phyloP scores from a whole-genome alignment of 2,113 vertebrate species.

The Anthoscopus minutus region DNA sequence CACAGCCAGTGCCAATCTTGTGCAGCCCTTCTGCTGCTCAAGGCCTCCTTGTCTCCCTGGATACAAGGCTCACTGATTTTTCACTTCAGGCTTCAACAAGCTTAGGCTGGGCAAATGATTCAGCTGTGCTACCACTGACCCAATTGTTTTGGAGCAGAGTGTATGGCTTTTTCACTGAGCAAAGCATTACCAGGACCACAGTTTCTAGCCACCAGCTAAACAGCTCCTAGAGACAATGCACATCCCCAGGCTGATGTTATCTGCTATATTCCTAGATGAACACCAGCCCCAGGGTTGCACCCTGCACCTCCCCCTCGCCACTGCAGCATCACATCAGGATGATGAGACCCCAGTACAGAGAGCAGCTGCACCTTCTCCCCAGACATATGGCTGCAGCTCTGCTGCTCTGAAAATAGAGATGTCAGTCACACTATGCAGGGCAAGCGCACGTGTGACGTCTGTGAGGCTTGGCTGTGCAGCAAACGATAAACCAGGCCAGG shows the following conservation, averaged over 20 bases:
- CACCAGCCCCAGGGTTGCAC: not conserved
- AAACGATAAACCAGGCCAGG: not conserved
- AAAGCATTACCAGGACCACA: not conserved
- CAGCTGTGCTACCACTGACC: not conserved
- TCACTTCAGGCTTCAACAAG: not conserved
- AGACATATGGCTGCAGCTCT: not conserved
- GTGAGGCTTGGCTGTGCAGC: not conserved
- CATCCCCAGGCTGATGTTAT: not conserved
- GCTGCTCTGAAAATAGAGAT: slow-evolving; percentile 27
- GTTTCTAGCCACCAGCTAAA: not conserved
- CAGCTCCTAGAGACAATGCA: not conserved
- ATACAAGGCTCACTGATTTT: not conserved
- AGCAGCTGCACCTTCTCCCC: not conserved
- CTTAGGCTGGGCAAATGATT: not conserved
- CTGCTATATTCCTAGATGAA: not conserved
- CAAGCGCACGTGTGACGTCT: not conserved
- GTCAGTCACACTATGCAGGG: slow-evolving; percentile 1
- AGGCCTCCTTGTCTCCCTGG: not conserved
- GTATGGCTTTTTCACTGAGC: not conserved
- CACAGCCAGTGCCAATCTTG: not conserved
- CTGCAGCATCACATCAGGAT: not conserved
- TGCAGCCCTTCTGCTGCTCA: not conserved
- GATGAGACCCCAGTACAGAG: accelerated
- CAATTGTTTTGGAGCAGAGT: not conserved
- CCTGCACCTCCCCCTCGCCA: not conserved